Evolutionary conservation across 2,888 invertebrate genomes (phyloP).

Genomic region (Chironomus tentans): DNA sequence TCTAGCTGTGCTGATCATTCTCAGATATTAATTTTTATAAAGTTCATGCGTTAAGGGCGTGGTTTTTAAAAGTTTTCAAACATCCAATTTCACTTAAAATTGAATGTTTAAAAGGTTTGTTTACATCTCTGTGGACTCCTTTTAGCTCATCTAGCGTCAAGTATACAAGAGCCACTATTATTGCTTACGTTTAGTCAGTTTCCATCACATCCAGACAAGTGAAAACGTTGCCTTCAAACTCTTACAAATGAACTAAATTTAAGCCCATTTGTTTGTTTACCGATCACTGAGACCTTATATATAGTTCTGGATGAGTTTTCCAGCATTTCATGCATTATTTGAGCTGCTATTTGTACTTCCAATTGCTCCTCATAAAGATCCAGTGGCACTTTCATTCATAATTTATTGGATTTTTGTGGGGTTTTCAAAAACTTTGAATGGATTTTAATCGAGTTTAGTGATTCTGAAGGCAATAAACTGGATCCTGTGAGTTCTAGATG

Average conservation of each 20-base stretch:
- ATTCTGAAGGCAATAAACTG: not conserved
- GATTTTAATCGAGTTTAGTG: not conserved
- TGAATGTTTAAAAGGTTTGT: not conserved
- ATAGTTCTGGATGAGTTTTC: not conserved
- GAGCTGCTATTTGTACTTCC: not conserved
- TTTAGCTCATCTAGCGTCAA: not conserved
- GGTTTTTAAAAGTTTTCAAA: not conserved
- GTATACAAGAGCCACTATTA: not conserved
- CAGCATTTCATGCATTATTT: not conserved
- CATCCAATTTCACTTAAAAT: not conserved
- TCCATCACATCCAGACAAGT: not conserved
- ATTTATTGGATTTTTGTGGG: not conserved
- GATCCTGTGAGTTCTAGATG: not conserved
- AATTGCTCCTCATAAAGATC: not conserved
- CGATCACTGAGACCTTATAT: not conserved
- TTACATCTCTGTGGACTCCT: conserved; percentile 5
- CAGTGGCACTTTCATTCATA: conserved; percentile 15
- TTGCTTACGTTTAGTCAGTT: not conserved
- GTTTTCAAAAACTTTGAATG: not conserved
- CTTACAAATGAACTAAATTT: not conserved
- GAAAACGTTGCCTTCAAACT: not conserved
- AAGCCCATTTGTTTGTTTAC: not conserved
- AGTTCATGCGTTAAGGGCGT: not conserved
- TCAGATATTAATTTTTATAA: not conserved
- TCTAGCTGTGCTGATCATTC: not conserved